Base-by-base conservation (phyloP, 2,888 invertebrate species). In the Didymodactylos carnosus region DNA sequence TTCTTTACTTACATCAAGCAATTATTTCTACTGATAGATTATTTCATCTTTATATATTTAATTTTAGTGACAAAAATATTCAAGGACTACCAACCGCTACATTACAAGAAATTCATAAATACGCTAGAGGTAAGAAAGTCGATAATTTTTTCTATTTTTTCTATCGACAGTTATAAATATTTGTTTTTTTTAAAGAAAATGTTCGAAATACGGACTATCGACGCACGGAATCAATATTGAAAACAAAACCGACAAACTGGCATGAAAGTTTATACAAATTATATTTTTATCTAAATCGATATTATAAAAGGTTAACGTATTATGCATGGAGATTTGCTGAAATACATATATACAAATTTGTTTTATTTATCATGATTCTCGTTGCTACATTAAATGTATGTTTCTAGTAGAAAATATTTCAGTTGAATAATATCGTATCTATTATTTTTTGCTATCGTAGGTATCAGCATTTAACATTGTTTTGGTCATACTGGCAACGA, bases 261-360 rank as follows among this genome's bases (percentile, higher is more conserved):
- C 53, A 62, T 19, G 35, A 62, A 62, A 7, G 6, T 10, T 62
- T 35, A 29, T 35, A 35, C n/a, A 35, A 62, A 62, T 8, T 19
- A 0, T 62, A 62, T 62, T 3, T 35, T 62, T 35, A 35, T 35
- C 14, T 11, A 8, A 62, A 62, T 62, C 35, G 29, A 19, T 25
- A 23, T n/a, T 75, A 72, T 70, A 43, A 51, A 43, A 39, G 35
- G 16, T 16, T 72, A 8, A 69, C 72, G 43, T 43, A 46, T 40
- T 72, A 90, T 76, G 80, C 88, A 25, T 94, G 92, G 89, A 84
- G 92, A 27, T 89, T 91, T 78, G 85, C 93, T 72, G 94, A 98
- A 83, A 87, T 97, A 77, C 97, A 98, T 82, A 88, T 94, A 81
- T 88, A 90, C 79, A 95, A 95, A 85, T 87, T 93, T 25, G 79